phyloP scores from a whole-genome alignment of 2,113 vertebrate genomes.

The Hoplias malabaricus region DNA sequence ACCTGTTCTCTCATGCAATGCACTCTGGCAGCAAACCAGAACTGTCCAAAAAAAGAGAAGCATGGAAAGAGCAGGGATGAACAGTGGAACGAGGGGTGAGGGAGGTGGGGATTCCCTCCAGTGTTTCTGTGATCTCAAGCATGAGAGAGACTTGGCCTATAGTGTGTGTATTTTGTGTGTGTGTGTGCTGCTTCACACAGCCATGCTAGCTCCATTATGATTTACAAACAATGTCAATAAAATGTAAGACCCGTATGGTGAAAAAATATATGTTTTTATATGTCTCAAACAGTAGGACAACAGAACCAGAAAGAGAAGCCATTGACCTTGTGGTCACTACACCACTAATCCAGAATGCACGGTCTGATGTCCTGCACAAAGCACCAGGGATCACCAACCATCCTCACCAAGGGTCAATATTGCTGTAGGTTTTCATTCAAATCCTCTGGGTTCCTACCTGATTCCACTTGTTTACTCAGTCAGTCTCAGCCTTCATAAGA shows the following conservation, averaged over 20 bases:
- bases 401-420: too few relatives aligned
- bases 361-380: too few relatives aligned
- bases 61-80: neutral
- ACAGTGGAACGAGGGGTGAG: neutral
- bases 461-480: too few relatives aligned
- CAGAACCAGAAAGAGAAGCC: too few relatives aligned
- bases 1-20: slow-evolving; percentile 71
- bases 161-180: neutral
- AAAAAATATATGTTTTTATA: neutral
- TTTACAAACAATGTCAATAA: too few relatives aligned
- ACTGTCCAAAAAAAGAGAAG: slow-evolving; percentile 40
- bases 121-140: slow-evolving; percentile 4
- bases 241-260: neutral
- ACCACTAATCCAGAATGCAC: too few relatives aligned
- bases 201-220: neutral
- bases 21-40: slow-evolving; percentile 63
- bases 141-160: neutral
- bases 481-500: too few relatives aligned
- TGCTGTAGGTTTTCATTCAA: too few relatives aligned
- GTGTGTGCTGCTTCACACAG: neutral
- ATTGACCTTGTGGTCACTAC: too few relatives aligned
- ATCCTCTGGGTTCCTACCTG: too few relatives aligned
- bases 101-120: neutral
- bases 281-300: too few relatives aligned
- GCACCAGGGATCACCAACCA: too few relatives aligned